A percentile compares a stretch with the other conserved stretches of the same genome.
Conservation (phyloP, 2,888 invertebrate genomes). For the Agonopterix alstromeriana region DNA sequence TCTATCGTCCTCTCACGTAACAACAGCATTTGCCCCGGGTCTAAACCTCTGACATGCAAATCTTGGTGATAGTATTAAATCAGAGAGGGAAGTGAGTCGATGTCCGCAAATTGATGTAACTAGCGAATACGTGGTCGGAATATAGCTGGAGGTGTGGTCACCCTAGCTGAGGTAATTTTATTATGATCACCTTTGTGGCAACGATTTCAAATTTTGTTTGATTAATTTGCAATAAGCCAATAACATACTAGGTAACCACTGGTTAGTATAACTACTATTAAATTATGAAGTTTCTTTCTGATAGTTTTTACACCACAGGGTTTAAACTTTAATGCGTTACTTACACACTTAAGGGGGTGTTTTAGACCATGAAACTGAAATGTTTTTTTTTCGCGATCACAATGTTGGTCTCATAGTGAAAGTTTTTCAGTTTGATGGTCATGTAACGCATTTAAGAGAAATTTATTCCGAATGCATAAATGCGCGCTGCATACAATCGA, state of each 20-base stretch:
- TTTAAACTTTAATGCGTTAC: no score
- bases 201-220: conserved; percentile 22
- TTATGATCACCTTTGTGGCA: conserved; percentile 44
- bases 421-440: no score
- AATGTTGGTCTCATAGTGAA: no score
- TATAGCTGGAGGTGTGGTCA: conserved; percentile 31
- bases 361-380: no score
- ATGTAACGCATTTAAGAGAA: no score
- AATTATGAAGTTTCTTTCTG: no score
- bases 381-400: no score
- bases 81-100: conserved; percentile 52
- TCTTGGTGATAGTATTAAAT: conserved; percentile 73
- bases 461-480: no score
- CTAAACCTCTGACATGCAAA: conserved; percentile 71
- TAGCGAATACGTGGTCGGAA: conserved; percentile 40
- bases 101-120: conserved; percentile 58
- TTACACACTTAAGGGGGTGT: no score
- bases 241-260: neutral
- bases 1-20: conserved; percentile 35
- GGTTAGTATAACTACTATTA: no score
- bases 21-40: conserved; percentile 45
- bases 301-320: no score
- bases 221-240: conserved; percentile 17
- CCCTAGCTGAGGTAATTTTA: conserved; percentile 45
- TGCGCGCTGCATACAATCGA: no score